These are phyloP conservation scores for Lithophane socia DNA, from an alignment of 2,888 invertebrate species.

Conservation along the genomic window DNA sequence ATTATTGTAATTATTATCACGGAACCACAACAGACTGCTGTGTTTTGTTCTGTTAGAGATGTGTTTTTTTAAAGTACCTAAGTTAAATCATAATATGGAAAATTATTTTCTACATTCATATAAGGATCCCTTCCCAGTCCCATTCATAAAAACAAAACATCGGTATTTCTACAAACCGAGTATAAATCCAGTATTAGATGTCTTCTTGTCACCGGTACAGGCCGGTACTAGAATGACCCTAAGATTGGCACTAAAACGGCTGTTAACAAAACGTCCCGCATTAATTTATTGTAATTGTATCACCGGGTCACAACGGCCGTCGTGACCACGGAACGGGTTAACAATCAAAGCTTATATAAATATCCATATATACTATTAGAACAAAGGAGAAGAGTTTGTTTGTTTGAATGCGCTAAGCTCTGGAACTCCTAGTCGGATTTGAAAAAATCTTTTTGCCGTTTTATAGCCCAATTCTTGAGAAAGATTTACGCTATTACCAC, in stretches of 20 bases:
- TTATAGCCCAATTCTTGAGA: too few species aligned
- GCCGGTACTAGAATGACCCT: slow-evolving; percentile 27
- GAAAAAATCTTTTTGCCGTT: too few species aligned
- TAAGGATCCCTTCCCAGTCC: neutral
- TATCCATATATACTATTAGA: slow-evolving; percentile 6
- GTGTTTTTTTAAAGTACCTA: neutral
- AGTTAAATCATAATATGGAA: neutral
- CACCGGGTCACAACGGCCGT: slow-evolving; percentile 65
- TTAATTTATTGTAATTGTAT: slow-evolving; percentile 79
- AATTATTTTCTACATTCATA: neutral
- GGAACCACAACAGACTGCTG: neutral
- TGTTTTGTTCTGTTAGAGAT: too few species aligned
- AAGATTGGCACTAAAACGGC: slow-evolving; percentile 64
- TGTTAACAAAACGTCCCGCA: slow-evolving; percentile 70
- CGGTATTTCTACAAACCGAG: slow-evolving; percentile 9
- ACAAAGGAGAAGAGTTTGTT: too few species aligned
- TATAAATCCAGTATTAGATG: slow-evolving; percentile 37
- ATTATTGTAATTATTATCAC: neutral
- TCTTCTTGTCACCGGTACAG: slow-evolving; percentile 19
- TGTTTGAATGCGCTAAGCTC: too few species aligned
- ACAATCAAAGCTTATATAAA: slow-evolving; percentile 40
- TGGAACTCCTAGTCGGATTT: too few species aligned
- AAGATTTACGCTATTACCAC: too few species aligned
- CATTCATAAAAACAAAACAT: neutral
- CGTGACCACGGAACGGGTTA: slow-evolving; percentile 61